phyloP scores from a whole-genome alignment of 2,797 vertebrate species.

The Oreortyx pictus region DNA sequence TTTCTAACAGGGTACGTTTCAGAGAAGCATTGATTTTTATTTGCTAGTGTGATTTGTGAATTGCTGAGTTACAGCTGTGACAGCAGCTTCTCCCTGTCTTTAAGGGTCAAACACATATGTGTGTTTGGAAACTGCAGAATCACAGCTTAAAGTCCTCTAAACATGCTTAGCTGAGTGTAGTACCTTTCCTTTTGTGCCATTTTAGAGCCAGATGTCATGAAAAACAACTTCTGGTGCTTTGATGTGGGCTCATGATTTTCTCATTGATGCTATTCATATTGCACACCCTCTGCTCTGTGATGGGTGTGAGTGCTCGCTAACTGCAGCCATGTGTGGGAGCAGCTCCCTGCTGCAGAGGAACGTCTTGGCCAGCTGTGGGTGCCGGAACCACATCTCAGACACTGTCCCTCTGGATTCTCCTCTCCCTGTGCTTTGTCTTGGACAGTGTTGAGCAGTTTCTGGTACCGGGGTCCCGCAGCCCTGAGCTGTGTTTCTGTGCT shows the following conservation, averaged over 20 bases:
- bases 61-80: conserved; percentile 22
- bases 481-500: background rate
- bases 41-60: background rate
- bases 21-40: conserved; percentile 24
- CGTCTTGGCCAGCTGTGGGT: conserved; percentile 52
- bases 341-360: conserved; percentile 9
- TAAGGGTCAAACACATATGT: background rate
- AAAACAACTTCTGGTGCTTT: conserved; percentile 40
- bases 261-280: conserved; percentile 50
- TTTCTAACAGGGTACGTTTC: background rate
- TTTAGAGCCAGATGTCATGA: conserved; percentile 14
- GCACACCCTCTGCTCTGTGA: background rate
- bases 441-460: background rate
- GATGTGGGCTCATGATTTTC: conserved; percentile 52
- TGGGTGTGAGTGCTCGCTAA: conserved; percentile 21
- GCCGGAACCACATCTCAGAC: background rate
- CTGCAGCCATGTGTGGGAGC: conserved; percentile 47
- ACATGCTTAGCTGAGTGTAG: background rate
- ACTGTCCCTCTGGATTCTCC: background rate
- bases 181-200: conserved; percentile 23
- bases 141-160: background rate
- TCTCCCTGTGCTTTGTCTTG: background rate
- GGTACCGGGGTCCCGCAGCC: background rate
- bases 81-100: background rate
- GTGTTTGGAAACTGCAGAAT: conserved; percentile 23